These are phyloP conservation scores for Eupithecia inturbata DNA, from an alignment of 2,888 invertebrate species.

Conservation along the genomic window DNA sequence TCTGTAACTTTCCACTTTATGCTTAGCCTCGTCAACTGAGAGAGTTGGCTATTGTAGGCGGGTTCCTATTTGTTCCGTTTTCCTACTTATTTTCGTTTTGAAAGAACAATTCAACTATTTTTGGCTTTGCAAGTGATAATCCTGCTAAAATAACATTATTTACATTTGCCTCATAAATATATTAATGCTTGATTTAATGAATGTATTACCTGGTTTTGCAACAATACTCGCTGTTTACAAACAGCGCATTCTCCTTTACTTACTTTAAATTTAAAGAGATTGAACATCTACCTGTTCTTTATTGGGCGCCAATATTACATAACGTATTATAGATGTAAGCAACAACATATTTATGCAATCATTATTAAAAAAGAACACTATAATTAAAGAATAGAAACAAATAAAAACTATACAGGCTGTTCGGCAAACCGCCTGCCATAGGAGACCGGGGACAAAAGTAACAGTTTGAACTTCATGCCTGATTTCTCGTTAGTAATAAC, in stretches of 20 bases:
- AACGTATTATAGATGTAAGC: too few species aligned
- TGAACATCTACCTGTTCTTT: too few species aligned
- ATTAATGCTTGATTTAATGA: background rate
- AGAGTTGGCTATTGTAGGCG: background rate
- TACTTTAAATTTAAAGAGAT: background rate
- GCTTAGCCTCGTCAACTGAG: background rate
- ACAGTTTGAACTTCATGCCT: too few species aligned
- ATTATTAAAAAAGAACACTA: too few species aligned
- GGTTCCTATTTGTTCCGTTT: background rate
- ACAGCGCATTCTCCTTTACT: background rate
- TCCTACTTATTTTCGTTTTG: too few species aligned
- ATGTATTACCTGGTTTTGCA: background rate
- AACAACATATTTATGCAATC: too few species aligned
- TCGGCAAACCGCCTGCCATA: too few species aligned
- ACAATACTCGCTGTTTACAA: background rate
- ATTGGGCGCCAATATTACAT: too few species aligned
- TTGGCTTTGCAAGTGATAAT: conserved; percentile 11
- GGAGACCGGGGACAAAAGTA: too few species aligned
- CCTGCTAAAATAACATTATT: background rate
- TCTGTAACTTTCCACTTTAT: background rate
- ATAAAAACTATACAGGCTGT: too few species aligned
- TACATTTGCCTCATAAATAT: background rate
- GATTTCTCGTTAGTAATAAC: too few species aligned
- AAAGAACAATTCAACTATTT: conserved; percentile 26
- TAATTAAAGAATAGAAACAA: too few species aligned